Base-by-base conservation (phyloP, 2,797 vertebrate species). In the Characodon lateralis region DNA sequence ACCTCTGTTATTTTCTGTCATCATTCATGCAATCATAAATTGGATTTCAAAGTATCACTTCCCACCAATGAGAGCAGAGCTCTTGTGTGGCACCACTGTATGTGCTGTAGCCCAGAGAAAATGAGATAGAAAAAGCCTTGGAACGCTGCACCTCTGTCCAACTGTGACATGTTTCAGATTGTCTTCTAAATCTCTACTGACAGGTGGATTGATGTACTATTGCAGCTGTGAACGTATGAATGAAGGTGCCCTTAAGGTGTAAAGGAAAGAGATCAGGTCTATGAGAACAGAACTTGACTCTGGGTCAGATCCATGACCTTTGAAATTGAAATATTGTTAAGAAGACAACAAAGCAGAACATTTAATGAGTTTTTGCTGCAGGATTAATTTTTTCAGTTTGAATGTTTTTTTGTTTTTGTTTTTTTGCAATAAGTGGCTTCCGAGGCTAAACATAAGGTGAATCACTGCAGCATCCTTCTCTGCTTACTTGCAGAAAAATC, bases 111-210 rank as follows among this genome's bases (percentile, higher is more conserved):
- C 59, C 73, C 55, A 6, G 69, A 31, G 43, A 74, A 77, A 56
- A 80, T 50, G 14, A 81, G 78, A 83, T 83, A 39, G 71, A 85
- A 85, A 77, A 31, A 48, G 72, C 83, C 82, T 80, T 77, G 72
- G 68, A 85, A 86, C 53, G 8, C 41, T 24, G 48, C 43, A 31
- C 66, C 79, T 76, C 84, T 69, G 58, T 78, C 88, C 81, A 77
- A 76, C 82, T 85, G 24, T 88, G 88, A 85, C 82, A 31, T 87
- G 86, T 87, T 84, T 79, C 82, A 86, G 80, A 89, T 88, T 80
- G 89, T 90, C 89, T 89, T 79, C 70, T 83, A 91, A 90, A 92
- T 87, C 88, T 87, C 61, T 58, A 55, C 85, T 88, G 89, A 89
- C 88, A 91, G 88, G 91, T 26, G 71, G 86, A 90, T 63, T 28